These are phyloP conservation scores for Turnix velox DNA, from an alignment of 2,113 vertebrate species.

Conservation along the genomic window DNA sequence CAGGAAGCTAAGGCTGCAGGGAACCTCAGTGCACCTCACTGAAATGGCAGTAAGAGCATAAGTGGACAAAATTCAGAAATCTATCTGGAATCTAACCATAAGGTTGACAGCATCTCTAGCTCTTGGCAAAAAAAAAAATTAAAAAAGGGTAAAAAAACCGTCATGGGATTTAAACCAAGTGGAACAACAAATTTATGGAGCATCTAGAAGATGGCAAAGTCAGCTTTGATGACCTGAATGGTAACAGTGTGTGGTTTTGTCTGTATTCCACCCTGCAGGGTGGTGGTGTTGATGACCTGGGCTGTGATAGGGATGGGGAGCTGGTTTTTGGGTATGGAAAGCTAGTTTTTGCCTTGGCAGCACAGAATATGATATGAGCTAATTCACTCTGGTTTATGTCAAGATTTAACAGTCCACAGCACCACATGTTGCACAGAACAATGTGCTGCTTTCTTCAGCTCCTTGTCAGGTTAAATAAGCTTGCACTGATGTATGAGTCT, in stretches of 20 bases:
- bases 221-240: neutral
- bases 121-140: neutral
- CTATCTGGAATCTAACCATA: conserved; percentile 24
- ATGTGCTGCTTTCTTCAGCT: conserved; percentile 28
- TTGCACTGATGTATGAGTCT: neutral
- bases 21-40: neutral
- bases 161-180: neutral
- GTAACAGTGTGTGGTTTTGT: neutral
- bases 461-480: conserved; percentile 32
- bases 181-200: neutral
- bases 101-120: conserved; percentile 7
- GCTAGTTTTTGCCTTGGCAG: conserved; percentile 19
- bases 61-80: conserved; percentile 19
- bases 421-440: conserved; percentile 33
- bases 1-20: neutral
- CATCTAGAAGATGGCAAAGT: neutral
- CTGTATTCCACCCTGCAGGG: neutral
- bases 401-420: conserved; percentile 18
- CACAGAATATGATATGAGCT: neutral
- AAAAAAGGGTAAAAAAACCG: neutral
- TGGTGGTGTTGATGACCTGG: neutral
- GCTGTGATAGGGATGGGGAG: neutral
- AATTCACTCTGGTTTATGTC: conserved; percentile 33
- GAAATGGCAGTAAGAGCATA: neutral
- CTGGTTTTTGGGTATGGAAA: neutral